Percentiles rank a stretch among this genome's conserved stretches.
Evolutionary conservation across 1,140 invertebrate species (phyloP).

Genomic region (Zaprionus inermis): DNA sequence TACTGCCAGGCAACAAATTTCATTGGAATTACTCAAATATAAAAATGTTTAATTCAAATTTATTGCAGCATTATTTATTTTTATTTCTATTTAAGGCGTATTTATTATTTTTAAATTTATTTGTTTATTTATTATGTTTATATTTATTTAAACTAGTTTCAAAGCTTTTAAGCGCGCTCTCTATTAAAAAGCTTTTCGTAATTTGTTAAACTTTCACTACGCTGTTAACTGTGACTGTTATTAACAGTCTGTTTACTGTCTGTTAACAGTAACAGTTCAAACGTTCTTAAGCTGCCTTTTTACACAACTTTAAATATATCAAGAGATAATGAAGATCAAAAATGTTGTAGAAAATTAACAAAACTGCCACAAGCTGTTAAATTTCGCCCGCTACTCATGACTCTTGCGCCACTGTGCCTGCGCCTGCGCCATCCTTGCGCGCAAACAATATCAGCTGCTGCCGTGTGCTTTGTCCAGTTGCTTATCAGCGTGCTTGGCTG

Average conservation of each 20-base stretch:
- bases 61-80: background rate
- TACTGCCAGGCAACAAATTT: background rate
- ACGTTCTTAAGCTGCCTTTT: background rate
- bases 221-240: background rate
- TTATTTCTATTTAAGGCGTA: background rate
- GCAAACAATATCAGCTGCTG: constrained; percentile 40
- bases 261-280: background rate
- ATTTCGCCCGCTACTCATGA: background rate
- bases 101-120: background rate
- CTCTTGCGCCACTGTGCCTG: constrained; percentile 29
- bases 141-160: background rate
- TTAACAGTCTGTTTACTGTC: background rate
- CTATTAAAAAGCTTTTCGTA: background rate
- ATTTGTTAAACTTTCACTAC: background rate
- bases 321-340: background rate
- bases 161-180: background rate
- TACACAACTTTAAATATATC: background rate
- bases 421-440: constrained; percentile 34
- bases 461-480: constrained; percentile 15
- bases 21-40: background rate
- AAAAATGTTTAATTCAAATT: background rate
- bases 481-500: constrained; percentile 35
- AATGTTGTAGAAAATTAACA: background rate
- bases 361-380: background rate
- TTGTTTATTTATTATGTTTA: background rate